These are phyloP conservation scores for Andrena dorsata DNA, from an alignment of 2,888 invertebrate species.

Conservation along the genomic window DNA sequence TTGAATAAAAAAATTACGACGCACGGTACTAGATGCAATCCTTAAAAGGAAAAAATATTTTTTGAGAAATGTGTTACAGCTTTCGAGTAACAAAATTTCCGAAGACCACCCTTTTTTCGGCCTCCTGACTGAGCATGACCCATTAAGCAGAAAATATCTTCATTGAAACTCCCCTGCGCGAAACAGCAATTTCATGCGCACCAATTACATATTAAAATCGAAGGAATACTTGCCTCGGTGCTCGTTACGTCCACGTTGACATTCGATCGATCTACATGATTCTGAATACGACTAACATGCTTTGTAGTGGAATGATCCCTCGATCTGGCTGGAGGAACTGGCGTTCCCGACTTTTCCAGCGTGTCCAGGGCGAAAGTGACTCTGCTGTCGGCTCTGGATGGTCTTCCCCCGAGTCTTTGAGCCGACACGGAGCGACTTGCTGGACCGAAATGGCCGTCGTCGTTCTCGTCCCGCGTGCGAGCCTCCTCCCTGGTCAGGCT, in stretches of 20 bases:
- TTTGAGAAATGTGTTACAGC: no score
- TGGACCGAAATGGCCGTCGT: constrained; percentile 64
- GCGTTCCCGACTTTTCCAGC: constrained; percentile 68
- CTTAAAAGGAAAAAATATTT: no score
- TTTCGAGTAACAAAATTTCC: no score
- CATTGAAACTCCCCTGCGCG: no score
- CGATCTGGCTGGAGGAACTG: constrained; percentile 73
- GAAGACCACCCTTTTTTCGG: no score
- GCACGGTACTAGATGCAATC: no score
- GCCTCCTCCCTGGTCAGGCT: constrained; percentile 82
- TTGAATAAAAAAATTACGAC: no score
- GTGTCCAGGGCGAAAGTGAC: constrained; percentile 81
- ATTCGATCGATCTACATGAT: constrained; percentile 45
- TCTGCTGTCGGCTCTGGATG: constrained; percentile 80
- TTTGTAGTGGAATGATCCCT: constrained; percentile 67
- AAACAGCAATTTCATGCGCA: no score
- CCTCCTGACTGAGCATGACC: no score
- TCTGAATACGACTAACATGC: constrained; percentile 39
- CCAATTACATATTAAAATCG: no score
- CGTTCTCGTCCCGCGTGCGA: constrained; percentile 61
- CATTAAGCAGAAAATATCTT: no score
- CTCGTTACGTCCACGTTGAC: neutral
- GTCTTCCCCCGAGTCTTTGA: constrained; percentile 75
- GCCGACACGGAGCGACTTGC: constrained; percentile 78
- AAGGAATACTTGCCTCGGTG: constrained; percentile 40